Evolutionary conservation across 2,888 invertebrate species (phyloP), one percentile per base, ranked within the genome.

Genomic region (Colostygia pectinataria): DNA sequence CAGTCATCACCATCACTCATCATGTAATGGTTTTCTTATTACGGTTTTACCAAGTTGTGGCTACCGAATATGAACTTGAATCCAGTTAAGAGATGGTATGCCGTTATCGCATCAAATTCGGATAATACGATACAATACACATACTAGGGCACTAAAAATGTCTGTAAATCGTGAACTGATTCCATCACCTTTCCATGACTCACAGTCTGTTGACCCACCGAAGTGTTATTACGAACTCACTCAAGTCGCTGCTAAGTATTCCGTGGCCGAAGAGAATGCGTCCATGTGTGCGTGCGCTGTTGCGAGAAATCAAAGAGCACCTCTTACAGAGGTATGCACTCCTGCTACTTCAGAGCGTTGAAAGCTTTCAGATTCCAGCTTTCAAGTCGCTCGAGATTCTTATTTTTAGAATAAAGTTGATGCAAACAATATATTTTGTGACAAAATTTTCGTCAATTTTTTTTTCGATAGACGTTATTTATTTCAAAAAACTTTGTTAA

Each of bases 191-290:
- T 63, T 62, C 61, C 20, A 57, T 83, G 84, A 84, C 57, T 84
- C 84, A 83, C 61, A 68, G 78, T 68, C 55, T 82, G 76, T 80
- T 83, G 81, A 83, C 84, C 83, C 72, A 66, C 41, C 54, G 43
- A 49, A 56, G 53, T 57, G 34, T 53, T 50, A 52, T n/a, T 59
- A 58, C 55, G 45, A 38, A 49, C 49, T 49, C 40, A 20, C 20
- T 20, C 6, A n/a, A 6, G 3, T 20, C 2, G 4, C 58, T 55
- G 43, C 43, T 50, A 48, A 46, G 42, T 57, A 56, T 52, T 33
- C 55, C 48, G 59, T 61, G 59, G 48, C 33, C 43, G 39, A 40
- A 53, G 59, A 52, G 55, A 54, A 52, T 37, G 55, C 45, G 38
- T 55, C 53, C 42, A 46, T 60, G 59, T 57, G 57, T 60, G 59